Evolutionary conservation across 2,797 vertebrate genomes (phyloP).

Genomic region (Ctenopoma multispine): DNA sequence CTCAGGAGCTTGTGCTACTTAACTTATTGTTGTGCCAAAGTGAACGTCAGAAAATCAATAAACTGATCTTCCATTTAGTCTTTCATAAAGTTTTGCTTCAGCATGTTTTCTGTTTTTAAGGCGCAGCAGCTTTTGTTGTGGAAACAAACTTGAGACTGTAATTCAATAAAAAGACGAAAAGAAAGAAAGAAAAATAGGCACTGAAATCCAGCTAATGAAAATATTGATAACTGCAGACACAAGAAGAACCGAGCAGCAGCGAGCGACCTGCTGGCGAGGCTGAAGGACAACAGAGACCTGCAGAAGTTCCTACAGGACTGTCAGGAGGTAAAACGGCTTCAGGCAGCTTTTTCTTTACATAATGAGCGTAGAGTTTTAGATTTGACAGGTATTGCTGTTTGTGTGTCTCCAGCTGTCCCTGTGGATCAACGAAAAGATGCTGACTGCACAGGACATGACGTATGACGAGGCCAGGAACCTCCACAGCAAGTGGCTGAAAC

Average conservation of each 20-base stretch:
- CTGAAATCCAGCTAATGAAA: neutral
- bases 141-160: too few relatives aligned
- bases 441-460: constrained; percentile 98
- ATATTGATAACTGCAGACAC: constrained; percentile 60
- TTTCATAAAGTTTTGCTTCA: too few relatives aligned
- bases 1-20: too few relatives aligned
- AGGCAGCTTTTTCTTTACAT: too few relatives aligned
- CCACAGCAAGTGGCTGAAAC: constrained; percentile 98
- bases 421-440: constrained; percentile 99
- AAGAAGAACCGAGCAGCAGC: constrained; percentile 88
- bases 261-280: constrained; percentile 91
- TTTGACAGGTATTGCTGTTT: neutral
- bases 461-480: constrained; percentile 98
- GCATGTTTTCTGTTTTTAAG: too few relatives aligned
- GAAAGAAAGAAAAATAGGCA: too few relatives aligned
- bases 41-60: too few relatives aligned
- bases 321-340: constrained; percentile 89
- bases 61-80: too few relatives aligned
- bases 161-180: too few relatives aligned
- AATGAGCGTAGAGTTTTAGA: neutral
- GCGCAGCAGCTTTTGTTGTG: too few relatives aligned
- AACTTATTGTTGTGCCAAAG: too few relatives aligned
- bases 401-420: constrained; percentile 87
- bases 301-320: constrained; percentile 98
- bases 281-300: constrained; percentile 98